Evolutionary conservation across 53 echinoderm and acorn worm species (phyloP).

Genomic region (Holothuria leucospilota): DNA sequence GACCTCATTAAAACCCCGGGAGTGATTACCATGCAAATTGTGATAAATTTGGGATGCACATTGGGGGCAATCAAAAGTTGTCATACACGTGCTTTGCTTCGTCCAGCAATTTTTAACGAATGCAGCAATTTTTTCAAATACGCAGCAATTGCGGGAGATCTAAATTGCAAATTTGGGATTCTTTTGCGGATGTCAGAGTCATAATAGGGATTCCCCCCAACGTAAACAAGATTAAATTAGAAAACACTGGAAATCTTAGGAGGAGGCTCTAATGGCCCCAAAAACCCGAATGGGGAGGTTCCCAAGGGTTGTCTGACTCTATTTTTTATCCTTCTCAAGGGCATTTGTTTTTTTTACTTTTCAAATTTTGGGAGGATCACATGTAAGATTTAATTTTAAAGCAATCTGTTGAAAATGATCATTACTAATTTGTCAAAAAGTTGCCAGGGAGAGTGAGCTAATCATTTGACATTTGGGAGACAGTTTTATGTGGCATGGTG

Average conservation of each 20-base stretch:
- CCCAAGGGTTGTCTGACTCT: conserved; percentile 15
- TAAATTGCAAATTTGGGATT: conserved; percentile 14
- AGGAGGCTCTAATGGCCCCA: conserved; percentile 15
- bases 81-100: conserved; percentile 23
- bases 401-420: too few relatives aligned
- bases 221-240: conserved; percentile 41
- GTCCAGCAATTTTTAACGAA: conserved; percentile 38
- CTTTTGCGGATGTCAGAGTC: neutral
- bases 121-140: conserved; percentile 34
- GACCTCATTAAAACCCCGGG: too few relatives aligned
- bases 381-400: too few relatives aligned
- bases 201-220: neutral
- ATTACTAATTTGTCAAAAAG: too few relatives aligned
- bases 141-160: conserved; percentile 12
- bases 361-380: neutral
- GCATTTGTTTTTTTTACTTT: neutral
- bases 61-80: neutral
- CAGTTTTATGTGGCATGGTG: conserved; percentile 1
- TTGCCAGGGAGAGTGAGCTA: neutral
- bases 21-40: neutral
- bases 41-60: neutral
- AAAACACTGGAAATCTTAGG: conserved; percentile 4
- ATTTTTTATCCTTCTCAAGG: conserved; percentile 3
- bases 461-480: conserved; percentile 21
- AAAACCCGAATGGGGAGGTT: conserved; percentile 31